phyloP scores from a whole-genome alignment of 2,113 vertebrate species.

The Pelecanoides urinatrix region DNA sequence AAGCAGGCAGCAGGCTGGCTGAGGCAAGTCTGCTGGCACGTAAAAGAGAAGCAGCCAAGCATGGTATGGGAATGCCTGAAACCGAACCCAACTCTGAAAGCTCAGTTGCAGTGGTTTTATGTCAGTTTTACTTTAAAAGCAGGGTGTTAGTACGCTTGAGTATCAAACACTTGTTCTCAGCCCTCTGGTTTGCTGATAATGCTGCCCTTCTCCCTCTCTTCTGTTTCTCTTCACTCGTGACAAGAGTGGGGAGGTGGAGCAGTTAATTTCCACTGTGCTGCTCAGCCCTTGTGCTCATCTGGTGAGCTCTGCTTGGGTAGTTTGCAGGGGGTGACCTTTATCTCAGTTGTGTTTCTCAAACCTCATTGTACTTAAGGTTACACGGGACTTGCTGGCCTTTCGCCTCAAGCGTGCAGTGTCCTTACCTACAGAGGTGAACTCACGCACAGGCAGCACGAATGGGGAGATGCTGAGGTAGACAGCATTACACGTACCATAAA shows the following conservation, averaged over 20 bases:
- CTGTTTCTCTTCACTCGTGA: rapidly evolving
- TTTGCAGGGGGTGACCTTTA: neutral
- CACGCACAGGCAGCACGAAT: neutral
- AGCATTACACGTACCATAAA: rapidly evolving
- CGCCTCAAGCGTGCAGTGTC: rapidly evolving
- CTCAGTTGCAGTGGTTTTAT: rapidly evolving
- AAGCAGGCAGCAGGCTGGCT: rapidly evolving
- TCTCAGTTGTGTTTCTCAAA: neutral
- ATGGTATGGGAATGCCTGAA: neutral
- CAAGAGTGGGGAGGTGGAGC: neutral
- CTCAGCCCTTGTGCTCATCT: neutral
- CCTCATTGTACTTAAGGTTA: neutral
- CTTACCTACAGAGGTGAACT: neutral
- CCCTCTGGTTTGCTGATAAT: neutral
- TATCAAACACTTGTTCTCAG: too few relatives aligned
- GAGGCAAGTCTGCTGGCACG: rapidly evolving
- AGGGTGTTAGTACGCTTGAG: neutral
- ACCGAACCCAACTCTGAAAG: rapidly evolving
- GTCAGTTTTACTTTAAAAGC: neutral
- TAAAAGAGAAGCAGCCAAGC: rapidly evolving
- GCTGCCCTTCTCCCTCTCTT: neutral
- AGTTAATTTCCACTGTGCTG: rapidly evolving
- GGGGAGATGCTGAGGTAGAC: neutral
- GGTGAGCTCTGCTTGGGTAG: neutral
- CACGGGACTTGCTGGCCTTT: rapidly evolving